Base-by-base conservation (phyloP, 2,888 invertebrate species). In the Esperia sulphurella region DNA sequence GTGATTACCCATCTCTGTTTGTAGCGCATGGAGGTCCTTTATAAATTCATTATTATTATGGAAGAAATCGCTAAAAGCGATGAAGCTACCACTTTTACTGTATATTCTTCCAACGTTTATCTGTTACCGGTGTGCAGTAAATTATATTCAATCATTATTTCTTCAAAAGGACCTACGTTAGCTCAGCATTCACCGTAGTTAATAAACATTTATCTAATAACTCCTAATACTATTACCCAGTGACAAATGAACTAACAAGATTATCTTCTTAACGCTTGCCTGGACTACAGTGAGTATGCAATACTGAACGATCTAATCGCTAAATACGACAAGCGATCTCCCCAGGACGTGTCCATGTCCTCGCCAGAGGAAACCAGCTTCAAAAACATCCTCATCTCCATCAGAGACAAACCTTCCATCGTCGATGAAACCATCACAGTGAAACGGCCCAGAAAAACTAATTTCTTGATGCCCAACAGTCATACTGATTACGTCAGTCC, bases 271-370 rank as follows among this genome's bases (percentile, higher is more conserved):
- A 74, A 76, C 69, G 81, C 81, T 59, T 61, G 50, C 60, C 52
- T 51, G 71, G 72, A 63, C 64, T n/a, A 71, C 82, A 91, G 91
- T 90, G 90, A 91, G 90, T 90, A 90, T 70, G 78, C 78, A 48
- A 51, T 77, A 7, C 59, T 85, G 1, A 79, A 76, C 57, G 77
- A 82, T 14, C 44, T 80, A n/a, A 65, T 80, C 50, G 62, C 74
- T 7, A 68, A 57, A 8, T 80, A 79, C 69, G 79, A 75, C 52
- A 83, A 81, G 43, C 68, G 69, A 0, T 87, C 90, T 0, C 87
- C 89, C 0, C 90, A 91, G 65, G 91, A 91, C 68, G 74, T 89
- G 41, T 78, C 75, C 38, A 91, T 91, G 89, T 68, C 80, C 3
- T 87, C 91, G 10, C 88, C 88, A 0, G 88, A 88, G 10, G 85